A percentile compares a stretch with the other conserved stretches of the same genome.
Evolutionary conservation across 2,888 invertebrate genomes (phyloP).

Genomic region (Zelleria hepariella): DNA sequence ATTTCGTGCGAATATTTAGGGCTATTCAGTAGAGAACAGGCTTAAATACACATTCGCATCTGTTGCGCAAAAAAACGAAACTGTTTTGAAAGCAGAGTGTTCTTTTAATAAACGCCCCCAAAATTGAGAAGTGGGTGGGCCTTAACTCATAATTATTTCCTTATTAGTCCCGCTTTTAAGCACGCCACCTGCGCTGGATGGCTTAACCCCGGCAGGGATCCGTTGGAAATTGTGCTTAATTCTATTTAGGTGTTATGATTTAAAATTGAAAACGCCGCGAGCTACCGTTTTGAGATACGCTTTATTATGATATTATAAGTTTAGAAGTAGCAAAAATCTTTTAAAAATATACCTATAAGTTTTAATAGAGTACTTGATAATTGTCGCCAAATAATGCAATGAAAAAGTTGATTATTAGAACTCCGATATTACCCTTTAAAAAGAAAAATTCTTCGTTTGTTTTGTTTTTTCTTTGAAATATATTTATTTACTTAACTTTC

Average conservation of each 20-base stretch:
- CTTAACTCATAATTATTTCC: constrained; percentile 1
- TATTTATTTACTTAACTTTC: too few species aligned
- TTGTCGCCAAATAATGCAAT: too few species aligned
- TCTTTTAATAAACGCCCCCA: not conserved
- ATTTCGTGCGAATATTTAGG: not conserved
- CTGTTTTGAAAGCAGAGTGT: not conserved
- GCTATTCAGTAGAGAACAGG: not conserved
- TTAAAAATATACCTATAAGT: too few species aligned
- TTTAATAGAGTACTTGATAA: too few species aligned
- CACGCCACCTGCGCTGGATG: not conserved
- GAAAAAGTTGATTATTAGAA: too few species aligned
- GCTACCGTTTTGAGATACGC: not conserved
- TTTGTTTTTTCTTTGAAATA: too few species aligned
- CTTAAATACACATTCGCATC: not conserved
- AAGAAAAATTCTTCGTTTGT: too few species aligned
- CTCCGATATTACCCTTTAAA: too few species aligned
- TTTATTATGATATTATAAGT: not conserved
- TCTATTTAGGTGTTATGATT: not conserved
- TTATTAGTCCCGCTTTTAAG: not conserved
- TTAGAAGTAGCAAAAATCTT: too few species aligned
- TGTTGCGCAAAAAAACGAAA: not conserved
- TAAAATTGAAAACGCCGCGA: not conserved
- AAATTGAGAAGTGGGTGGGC: not conserved
- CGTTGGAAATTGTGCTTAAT: not conserved
- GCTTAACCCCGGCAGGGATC: not conserved